Base-by-base conservation (phyloP, 2,888 invertebrate species). In the Ectemnius continuus region DNA sequence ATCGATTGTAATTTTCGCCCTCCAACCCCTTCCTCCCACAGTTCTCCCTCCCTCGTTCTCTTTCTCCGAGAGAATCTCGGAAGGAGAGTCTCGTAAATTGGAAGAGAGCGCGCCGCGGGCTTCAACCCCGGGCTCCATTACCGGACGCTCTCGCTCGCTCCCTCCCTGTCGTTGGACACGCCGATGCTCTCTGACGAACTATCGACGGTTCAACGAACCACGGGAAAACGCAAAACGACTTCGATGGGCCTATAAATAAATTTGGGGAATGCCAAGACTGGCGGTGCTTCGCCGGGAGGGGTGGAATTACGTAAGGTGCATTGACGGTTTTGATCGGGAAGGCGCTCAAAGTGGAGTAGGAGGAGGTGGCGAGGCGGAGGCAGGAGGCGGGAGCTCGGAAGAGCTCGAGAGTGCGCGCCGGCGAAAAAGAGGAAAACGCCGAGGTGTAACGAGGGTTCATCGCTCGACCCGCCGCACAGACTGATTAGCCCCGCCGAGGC, bases 391-490 rank as follows among this genome's bases (percentile, higher is more conserved):
- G 5, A 11, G 36, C 36, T 36, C 36, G 36, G 36, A 36, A 36
- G 36, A 36, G 36, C 8, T 2, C 52, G 52, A 52, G 14, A 11
- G 14, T 14, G 52, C 36, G 52, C 36, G 16, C 14, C 52, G 16
- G 16, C 52, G 52, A 60, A 70, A 67, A 67, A 68, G 66, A 58
- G 47, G 16, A 63, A 72, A 67, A 74, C 69, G 64, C 57, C 57
- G 18, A 16, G 58, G 45, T 48, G 69, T 26, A 62, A 66, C 62
- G 67, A 69, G 60, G 60, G 79, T 81, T 81, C 81, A 83, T 79
- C 76, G 83, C 70, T 83, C 81, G 81, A 81, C 73, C 79, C 71
- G 79, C 74, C 73, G 79, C 74, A 36, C 36, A 73, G 67, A 73
- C 77, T 70, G 79, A 83, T 83, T 81, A 81, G 81, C 64, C 67